A percentile compares a stretch with the other conserved stretches of the same genome.
phyloP scores from a whole-genome alignment of 1,140 invertebrate genomes.

The Galleria mellonella region DNA sequence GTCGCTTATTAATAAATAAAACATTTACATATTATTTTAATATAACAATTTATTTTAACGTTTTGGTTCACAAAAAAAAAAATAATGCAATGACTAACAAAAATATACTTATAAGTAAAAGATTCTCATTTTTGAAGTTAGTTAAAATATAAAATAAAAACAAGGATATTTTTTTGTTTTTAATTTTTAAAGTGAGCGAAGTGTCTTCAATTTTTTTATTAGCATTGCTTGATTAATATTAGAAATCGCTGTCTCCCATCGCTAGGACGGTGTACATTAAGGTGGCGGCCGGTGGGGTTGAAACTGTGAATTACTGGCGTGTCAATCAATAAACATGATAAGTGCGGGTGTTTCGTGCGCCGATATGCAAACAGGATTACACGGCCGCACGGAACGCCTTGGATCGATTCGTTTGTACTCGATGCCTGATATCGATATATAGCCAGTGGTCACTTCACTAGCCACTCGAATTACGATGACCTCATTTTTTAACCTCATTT shows the following conservation, averaged over 20 bases:
- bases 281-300: slow-evolving; percentile 28
- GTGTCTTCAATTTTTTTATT: background rate
- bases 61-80: no score
- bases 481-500: background rate
- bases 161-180: no score
- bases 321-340: slow-evolving; percentile 73
- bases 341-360: slow-evolving; percentile 61
- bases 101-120: no score
- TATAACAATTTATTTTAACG: no score
- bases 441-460: no score
- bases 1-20: no score
- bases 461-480: background rate
- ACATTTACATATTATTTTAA: no score
- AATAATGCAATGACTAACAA: no score
- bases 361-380: slow-evolving; percentile 68
- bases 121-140: no score
- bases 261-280: slow-evolving; percentile 5
- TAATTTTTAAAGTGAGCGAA: no score
- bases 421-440: slow-evolving; percentile 18
- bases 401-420: slow-evolving; percentile 20
- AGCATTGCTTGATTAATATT: no score
- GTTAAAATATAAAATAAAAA: no score
- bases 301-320: slow-evolving; percentile 59
- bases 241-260: slow-evolving; percentile 6
- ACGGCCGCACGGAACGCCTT: slow-evolving; percentile 41